Percentiles rank a stretch among this genome's conserved stretches.
Conservation (phyloP, 1,140 invertebrate genomes). For the Reticulitermes speratus region DNA sequence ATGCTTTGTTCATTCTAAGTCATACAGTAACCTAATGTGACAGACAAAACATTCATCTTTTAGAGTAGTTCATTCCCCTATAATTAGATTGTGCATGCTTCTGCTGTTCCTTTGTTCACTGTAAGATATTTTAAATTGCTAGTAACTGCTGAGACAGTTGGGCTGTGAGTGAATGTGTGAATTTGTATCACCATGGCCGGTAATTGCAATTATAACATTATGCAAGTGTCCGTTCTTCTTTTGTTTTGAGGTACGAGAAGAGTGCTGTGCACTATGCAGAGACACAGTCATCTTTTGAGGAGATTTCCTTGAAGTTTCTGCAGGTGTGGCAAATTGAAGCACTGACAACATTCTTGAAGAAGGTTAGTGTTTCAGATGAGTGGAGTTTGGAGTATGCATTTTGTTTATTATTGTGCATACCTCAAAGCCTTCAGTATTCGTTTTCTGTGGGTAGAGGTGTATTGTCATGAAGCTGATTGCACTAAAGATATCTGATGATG, state of each 20-base stretch:
- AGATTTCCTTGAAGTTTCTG: slow-evolving; percentile 90
- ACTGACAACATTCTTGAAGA: slow-evolving; percentile 80
- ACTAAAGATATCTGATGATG: background rate
- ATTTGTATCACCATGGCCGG: background rate
- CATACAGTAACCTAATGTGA: too few relatives aligned
- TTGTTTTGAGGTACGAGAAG: slow-evolving; percentile 61
- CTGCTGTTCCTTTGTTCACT: too few relatives aligned
- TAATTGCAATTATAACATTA: background rate
- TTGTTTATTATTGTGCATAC: too few relatives aligned
- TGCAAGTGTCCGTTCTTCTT: slow-evolving; percentile 32
- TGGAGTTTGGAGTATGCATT: too few relatives aligned
- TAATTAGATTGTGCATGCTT: too few relatives aligned
- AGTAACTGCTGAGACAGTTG: too few relatives aligned
- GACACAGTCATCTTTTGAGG: slow-evolving; percentile 91
- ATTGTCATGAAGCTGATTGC: background rate
- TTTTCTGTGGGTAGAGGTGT: background rate
- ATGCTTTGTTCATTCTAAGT: too few relatives aligned
- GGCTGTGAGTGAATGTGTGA: too few relatives aligned
- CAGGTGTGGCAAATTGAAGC: slow-evolving; percentile 78
- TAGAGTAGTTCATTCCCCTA: too few relatives aligned
- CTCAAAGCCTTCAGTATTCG: background rate
- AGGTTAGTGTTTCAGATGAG: slow-evolving; percentile 48
- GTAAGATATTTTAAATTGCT: too few relatives aligned
- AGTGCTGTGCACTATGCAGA: slow-evolving; percentile 87
- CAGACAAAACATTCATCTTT: too few relatives aligned